Conservation (phyloP, 30 jellyfish, hydroid and myxozoan species). For the Calvadosia cruxmelitensis region DNA sequence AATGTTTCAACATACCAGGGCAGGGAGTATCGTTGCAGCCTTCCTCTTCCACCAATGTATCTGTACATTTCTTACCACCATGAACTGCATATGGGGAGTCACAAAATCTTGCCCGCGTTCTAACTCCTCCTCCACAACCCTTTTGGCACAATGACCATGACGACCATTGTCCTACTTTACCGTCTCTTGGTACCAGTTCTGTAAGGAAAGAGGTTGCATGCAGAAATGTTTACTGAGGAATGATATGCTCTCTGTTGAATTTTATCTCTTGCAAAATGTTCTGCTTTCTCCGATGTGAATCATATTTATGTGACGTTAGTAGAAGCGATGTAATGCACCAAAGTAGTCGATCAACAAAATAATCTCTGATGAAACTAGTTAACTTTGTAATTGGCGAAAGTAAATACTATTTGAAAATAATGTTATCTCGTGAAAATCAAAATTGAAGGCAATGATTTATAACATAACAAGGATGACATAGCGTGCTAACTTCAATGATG, state of each 20-base stretch:
- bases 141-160: slow-evolving; percentile 29
- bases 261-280: no score
- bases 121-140: slow-evolving; percentile 46
- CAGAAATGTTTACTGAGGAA: no score
- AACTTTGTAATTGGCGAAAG: no score
- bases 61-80: slow-evolving; percentile 47
- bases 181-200: slow-evolving; percentile 19
- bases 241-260: no score
- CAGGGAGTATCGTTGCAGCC: slow-evolving; percentile 35
- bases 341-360: no score
- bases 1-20: slow-evolving; percentile 30
- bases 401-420: not conserved
- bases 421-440: not conserved
- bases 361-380: no score
- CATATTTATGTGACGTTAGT: not conserved
- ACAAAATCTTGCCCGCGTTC: slow-evolving; percentile 32
- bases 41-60: slow-evolving; percentile 1
- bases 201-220: no score
- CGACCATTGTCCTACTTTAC: slow-evolving; percentile 41
- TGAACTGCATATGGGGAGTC: slow-evolving; percentile 48
- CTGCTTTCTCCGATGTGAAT: no score
- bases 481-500: no score
- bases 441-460: not conserved
- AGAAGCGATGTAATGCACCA: not conserved
- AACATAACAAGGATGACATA: not conserved